Evolutionary conservation across 2,113 vertebrate genomes (phyloP), one percentile per base, ranked within the genome.

Genomic region (Maccullochella peelii): DNA sequence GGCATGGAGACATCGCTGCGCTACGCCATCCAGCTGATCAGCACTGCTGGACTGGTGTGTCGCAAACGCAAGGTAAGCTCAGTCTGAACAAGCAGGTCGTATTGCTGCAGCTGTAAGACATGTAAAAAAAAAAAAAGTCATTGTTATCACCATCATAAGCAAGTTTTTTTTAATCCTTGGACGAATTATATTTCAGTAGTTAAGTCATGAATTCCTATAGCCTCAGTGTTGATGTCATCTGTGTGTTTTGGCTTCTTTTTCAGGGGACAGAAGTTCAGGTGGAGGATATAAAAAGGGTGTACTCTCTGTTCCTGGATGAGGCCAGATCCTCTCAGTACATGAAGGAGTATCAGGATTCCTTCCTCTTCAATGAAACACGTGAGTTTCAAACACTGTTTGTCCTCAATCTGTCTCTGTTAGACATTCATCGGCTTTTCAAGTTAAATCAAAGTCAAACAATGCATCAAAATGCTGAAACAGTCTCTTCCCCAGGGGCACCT

Each of bases 341-440:
- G 97, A 98, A 98, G 89, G 97, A 98, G 58, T 98, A 97, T 85
- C 97, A 98, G 90, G 97, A 98, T 3, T 97, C 97, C 85, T 97
- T 97, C 93, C 96, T 98, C 89, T 98, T 98, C 84, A 97, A 98
- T 0, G 97, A 98, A 94, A 94, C 97, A 84, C 96, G 97, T 98
- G 86, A 96, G 97, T 96, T 69, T 27, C n/a, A n/a, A n/a, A n/a
- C n/a, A 3, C 8, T 38, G 2, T 36, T 57, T 6, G 8, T 66
- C 12, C n/a, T 47, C 9, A 67, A 9, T 70, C 11, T 27, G 0
- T 69, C 20, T 73, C 27, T 40, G 47, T 4, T 59, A 10, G n/a
- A 15, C 8, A 12, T 54, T 3, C 7, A 7, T 25, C 23, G 9
- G 40, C 33, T 59, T 58, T 21, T 25, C 79, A 76, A 44, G 0